These are phyloP conservation scores for Danionella dracula DNA, from an alignment of 2,797 vertebrate genomes.

Conservation along the genomic window DNA sequence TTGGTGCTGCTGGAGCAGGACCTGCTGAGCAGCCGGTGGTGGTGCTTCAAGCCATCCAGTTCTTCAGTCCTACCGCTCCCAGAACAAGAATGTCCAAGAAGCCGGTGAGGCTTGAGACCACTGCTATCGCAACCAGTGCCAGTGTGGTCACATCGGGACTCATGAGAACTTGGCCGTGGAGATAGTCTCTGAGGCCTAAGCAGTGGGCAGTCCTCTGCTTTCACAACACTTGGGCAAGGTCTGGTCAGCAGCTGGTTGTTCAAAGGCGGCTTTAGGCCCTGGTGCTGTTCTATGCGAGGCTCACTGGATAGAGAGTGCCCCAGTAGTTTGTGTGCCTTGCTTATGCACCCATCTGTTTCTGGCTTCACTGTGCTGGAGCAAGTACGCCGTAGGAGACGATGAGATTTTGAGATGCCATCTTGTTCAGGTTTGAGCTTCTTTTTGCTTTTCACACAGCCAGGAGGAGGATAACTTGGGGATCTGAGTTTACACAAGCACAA, in stretches of 20 bases:
- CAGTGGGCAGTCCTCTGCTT: conserved; percentile 71
- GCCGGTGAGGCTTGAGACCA: conserved; percentile 77
- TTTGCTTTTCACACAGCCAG: conserved; percentile 83
- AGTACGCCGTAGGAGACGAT: conserved; percentile 78
- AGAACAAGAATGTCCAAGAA: conserved; percentile 79
- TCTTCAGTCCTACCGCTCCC: conserved; percentile 78
- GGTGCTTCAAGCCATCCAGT: conserved; percentile 77
- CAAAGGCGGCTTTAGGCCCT: conserved; percentile 70
- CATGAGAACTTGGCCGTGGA: conserved; percentile 73
- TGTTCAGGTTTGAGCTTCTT: conserved; percentile 82
- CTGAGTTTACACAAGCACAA: conserved; percentile 51
- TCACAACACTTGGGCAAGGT: conserved; percentile 66
- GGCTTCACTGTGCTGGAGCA: conserved; percentile 76
- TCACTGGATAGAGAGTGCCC: conserved; percentile 78
- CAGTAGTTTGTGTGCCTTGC: conserved; percentile 77
- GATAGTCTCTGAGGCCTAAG: conserved; percentile 75
- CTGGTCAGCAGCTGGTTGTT: conserved; percentile 71
- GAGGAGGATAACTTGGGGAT: conserved; percentile 87
- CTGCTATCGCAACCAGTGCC: conserved; percentile 40
- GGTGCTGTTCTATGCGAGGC: conserved; percentile 69
- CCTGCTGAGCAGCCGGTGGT: conserved; percentile 77
- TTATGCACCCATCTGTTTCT: conserved; percentile 70
- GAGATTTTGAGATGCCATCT: conserved; percentile 81
- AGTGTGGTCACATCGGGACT: conserved; percentile 74
- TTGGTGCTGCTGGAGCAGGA: conserved; percentile 76